Conservation (phyloP, 1,140 invertebrate species). For the Mercenaria mercenaria region DNA sequence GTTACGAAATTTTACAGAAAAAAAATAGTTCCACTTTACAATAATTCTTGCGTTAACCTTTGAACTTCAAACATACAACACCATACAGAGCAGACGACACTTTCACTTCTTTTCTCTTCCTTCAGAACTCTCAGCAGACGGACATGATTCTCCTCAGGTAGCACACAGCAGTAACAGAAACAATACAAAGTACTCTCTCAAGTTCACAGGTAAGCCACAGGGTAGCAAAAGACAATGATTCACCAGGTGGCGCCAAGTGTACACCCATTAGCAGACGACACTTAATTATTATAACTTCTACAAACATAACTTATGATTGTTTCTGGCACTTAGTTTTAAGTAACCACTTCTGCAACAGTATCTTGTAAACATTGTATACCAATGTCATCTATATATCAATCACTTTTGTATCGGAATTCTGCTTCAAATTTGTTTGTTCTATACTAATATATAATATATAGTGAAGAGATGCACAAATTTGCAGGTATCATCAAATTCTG, state of each 20-base stretch:
- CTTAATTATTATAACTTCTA: background rate
- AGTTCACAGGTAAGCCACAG: slow-evolving; percentile 3
- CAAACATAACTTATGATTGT: background rate
- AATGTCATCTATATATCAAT: no score
- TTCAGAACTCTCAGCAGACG: background rate
- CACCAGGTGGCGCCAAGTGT: background rate
- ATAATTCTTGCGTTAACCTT: no score
- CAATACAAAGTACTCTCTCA: background rate
- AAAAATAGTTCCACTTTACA: no score
- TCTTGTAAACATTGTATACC: no score
- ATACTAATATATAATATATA: no score
- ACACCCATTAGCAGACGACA: slow-evolving; percentile 1
- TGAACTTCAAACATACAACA: no score
- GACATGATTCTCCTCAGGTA: background rate
- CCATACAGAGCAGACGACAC: slow-evolving; percentile 6
- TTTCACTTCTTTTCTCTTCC: background rate
- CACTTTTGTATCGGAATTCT: no score
- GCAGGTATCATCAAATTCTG: no score
- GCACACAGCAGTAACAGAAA: background rate
- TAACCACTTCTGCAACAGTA: no score
- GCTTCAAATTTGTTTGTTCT: no score
- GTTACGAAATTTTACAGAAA: no score
- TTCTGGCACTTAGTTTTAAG: background rate
- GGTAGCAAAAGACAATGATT: background rate
- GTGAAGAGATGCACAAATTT: no score